Conservation (phyloP, 2,888 invertebrate genomes). For the Syrphus vitripennis region DNA sequence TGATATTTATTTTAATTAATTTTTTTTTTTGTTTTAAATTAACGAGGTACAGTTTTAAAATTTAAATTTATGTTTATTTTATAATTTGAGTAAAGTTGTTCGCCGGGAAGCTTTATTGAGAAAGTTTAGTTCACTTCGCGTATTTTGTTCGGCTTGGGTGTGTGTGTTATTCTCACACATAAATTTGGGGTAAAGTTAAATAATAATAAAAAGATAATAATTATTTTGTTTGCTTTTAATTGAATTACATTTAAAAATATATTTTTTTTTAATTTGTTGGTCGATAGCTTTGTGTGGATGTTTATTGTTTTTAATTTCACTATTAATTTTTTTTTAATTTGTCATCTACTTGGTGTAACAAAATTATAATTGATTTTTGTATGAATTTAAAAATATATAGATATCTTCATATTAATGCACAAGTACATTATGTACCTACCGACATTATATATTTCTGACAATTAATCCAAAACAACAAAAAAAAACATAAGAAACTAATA, state of each 20-base stretch:
- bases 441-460: slow-evolving; percentile 7
- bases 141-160: neutral
- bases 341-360: neutral
- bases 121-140: slow-evolving; percentile 39
- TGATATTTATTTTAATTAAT: neutral
- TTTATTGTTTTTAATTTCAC: slow-evolving; percentile 6
- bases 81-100: slow-evolving; percentile 28
- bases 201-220: slow-evolving; percentile 35
- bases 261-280: slow-evolving; percentile 4
- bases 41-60: slow-evolving; percentile 13
- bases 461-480: too few species aligned
- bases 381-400: neutral
- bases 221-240: slow-evolving; percentile 12
- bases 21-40: slow-evolving; percentile 3
- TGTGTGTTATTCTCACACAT: neutral
- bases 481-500: neutral
- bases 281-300: neutral
- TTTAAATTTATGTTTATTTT: slow-evolving; percentile 29
- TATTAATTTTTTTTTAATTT: neutral
- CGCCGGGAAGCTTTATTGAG: slow-evolving; percentile 48
- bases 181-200: slow-evolving; percentile 20
- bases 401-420: too few species aligned
- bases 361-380: neutral
- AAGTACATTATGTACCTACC: too few species aligned
- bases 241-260: neutral